Conservation (phyloP, 2,888 invertebrate genomes). For the Electrophaes corylata region DNA sequence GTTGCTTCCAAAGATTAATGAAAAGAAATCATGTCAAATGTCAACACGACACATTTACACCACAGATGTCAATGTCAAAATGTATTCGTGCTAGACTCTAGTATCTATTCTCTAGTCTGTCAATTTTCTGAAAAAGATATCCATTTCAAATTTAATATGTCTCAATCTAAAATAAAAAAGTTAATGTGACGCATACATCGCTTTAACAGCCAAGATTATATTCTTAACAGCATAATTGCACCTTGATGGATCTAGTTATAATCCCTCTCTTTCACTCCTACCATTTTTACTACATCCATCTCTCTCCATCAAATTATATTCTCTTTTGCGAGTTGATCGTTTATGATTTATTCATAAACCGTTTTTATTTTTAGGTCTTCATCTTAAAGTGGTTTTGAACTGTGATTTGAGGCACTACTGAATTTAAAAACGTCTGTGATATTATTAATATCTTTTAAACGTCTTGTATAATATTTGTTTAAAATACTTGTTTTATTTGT, state of each 20-base stretch:
- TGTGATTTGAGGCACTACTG: conserved; percentile 66
- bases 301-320: conserved; percentile 51
- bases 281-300: conserved; percentile 35
- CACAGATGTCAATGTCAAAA: too few relatives aligned
- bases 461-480: too few relatives aligned
- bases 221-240: conserved; percentile 75
- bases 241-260: conserved; percentile 55
- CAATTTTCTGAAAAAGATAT: conserved; percentile 16
- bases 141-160: conserved; percentile 33
- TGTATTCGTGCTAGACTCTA: too few relatives aligned
- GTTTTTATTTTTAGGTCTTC: conserved; percentile 50
- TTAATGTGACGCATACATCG: conserved; percentile 65
- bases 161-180: conserved; percentile 53
- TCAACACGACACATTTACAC: too few relatives aligned
- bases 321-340: conserved; percentile 55
- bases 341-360: conserved; percentile 50
- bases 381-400: conserved; percentile 53
- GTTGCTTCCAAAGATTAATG: too few relatives aligned
- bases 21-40: too few relatives aligned
- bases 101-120: conserved; percentile 10
- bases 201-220: conserved; percentile 70
- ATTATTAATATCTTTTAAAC: conserved; percentile 36
- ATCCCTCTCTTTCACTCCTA: conserved; percentile 47
- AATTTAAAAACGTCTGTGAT: conserved; percentile 43
- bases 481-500: too few relatives aligned